These are phyloP conservation scores for Hypocryptadius cinnamomeus DNA, from an alignment of 2,113 vertebrate genomes.

Conservation along the genomic window DNA sequence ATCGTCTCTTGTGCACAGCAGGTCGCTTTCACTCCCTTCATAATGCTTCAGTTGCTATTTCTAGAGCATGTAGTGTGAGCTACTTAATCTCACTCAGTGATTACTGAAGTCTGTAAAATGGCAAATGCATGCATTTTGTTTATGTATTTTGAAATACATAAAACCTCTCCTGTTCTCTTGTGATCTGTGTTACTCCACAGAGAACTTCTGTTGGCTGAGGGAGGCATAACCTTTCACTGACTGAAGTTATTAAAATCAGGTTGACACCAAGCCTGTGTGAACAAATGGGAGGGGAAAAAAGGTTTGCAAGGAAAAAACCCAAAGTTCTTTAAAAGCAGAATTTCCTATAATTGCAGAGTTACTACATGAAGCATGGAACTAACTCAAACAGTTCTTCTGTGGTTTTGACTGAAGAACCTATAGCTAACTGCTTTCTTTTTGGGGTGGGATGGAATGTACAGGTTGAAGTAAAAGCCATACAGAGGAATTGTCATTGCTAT, in stretches of 20 bases:
- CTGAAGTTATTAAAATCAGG: not conserved
- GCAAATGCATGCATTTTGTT: not conserved
- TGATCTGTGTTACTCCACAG: not conserved
- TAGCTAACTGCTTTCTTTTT: not conserved
- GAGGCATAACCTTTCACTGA: not conserved
- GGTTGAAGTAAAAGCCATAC: not conserved
- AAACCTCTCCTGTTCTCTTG: not conserved
- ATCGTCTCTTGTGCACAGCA: not conserved
- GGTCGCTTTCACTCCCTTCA: not conserved
- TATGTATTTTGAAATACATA: not conserved
- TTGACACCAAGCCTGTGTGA: not conserved
- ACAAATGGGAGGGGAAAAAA: not conserved
- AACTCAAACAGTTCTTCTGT: not conserved
- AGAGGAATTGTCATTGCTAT: not conserved
- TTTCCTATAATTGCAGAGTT: not conserved
- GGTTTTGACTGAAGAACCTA: not conserved
- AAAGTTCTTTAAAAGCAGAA: not conserved
- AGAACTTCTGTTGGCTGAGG: not conserved
- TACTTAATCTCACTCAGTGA: not conserved
- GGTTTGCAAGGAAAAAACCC: not conserved
- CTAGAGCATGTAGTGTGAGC: not conserved
- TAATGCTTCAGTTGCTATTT: not conserved
- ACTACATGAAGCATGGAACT: not conserved
- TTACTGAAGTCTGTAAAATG: not conserved
- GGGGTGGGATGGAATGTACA: not conserved